phyloP scores from a whole-genome alignment of 1,140 invertebrate species.

The Heliothis virescens region DNA sequence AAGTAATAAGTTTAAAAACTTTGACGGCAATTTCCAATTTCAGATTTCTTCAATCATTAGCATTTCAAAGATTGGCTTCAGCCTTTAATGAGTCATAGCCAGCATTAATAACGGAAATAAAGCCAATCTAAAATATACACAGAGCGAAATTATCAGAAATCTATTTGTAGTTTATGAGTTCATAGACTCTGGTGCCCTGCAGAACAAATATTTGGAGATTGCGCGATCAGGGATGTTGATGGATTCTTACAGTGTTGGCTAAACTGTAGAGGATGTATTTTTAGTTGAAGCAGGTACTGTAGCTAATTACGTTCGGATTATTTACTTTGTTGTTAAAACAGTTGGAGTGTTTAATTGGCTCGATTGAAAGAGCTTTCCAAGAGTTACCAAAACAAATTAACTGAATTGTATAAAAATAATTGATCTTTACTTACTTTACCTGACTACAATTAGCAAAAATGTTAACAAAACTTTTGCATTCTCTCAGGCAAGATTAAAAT shows the following conservation, averaged over 20 bases:
- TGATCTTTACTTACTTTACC: no score
- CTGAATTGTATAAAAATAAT: no score
- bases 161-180: conserved; percentile 64
- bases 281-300: conserved; percentile 21
- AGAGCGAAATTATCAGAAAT: conserved; percentile 39
- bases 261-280: conserved; percentile 2
- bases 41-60: neutral
- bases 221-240: conserved; percentile 32
- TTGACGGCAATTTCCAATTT: neutral
- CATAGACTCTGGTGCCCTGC: conserved; percentile 50
- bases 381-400: neutral
- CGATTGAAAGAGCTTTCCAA: neutral
- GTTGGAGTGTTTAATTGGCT: neutral
- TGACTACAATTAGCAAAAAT: neutral
- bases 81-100: neutral
- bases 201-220: conserved; percentile 38
- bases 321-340: conserved; percentile 2
- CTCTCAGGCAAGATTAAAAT: neutral
- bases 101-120: conserved; percentile 34
- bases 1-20: no score
- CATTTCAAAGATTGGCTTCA: neutral
- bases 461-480: neutral
- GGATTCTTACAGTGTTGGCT: conserved; percentile 24
- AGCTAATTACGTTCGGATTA: neutral
- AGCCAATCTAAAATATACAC: conserved; percentile 22